Percentiles rank a stretch among this genome's conserved stretches.
phyloP scores from a whole-genome alignment of 2,888 invertebrate species.

The Enchytraeus crypticus region DNA sequence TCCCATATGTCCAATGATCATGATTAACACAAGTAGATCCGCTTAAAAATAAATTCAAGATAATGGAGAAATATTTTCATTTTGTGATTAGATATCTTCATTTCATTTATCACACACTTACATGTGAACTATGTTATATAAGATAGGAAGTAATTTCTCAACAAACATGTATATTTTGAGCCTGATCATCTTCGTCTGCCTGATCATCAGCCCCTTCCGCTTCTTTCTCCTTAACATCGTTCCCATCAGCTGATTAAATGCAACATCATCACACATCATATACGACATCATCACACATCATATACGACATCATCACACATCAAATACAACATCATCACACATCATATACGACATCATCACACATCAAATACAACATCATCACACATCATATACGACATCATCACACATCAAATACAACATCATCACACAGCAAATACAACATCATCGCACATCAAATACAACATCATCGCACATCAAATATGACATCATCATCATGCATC shows the following conservation, averaged over 20 bases:
- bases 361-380: background rate
- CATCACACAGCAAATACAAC: no score
- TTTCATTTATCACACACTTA: no score
- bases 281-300: background rate
- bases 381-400: background rate
- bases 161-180: slow-evolving; percentile 8
- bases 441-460: no score
- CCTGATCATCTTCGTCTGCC: slow-evolving; percentile 23
- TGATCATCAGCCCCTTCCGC: slow-evolving; percentile 21
- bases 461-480: no score
- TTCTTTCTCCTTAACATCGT: slow-evolving; percentile 1
- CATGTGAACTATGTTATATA: no score
- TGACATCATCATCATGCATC: no score
- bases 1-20: no score
- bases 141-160: no score
- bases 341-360: background rate
- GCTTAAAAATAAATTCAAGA: no score
- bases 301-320: background rate
- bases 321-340: background rate
- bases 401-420: background rate
- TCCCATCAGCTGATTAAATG: background rate
- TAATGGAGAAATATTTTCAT: no score
- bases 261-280: background rate
- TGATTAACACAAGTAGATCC: no score
- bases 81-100: no score